Conservation (phyloP, 2,113 vertebrate genomes). For the Carassius gibelio region DNA sequence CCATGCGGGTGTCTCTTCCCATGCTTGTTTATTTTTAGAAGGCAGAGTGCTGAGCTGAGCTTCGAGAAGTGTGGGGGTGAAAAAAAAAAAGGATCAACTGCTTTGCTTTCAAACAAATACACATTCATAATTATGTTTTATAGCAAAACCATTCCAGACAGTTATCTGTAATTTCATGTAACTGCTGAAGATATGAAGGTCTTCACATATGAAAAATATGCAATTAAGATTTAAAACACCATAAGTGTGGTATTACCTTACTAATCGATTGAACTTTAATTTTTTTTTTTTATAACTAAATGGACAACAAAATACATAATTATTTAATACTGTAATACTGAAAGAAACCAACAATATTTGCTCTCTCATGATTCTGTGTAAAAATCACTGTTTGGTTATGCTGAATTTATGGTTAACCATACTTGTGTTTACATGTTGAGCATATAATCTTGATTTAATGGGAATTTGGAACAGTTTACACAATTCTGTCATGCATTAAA, state of each 20-base stretch:
- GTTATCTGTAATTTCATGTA: not conserved
- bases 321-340: too few species aligned
- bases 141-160: not conserved
- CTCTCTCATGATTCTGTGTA: not conserved
- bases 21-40: constrained; percentile 42
- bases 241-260: not conserved
- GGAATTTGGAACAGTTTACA: not conserved
- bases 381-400: too few species aligned
- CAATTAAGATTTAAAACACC: too few species aligned
- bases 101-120: not conserved
- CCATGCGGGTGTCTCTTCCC: constrained; percentile 18
- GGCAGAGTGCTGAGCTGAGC: not conserved
- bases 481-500: not conserved
- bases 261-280: not conserved
- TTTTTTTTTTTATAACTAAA: too few species aligned
- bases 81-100: constrained; percentile 23
- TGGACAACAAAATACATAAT: too few species aligned
- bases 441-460: too few species aligned
- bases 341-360: not conserved
- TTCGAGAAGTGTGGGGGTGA: constrained; percentile 20
- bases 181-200: too few species aligned
- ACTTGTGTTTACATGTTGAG: too few species aligned
- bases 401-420: too few species aligned
- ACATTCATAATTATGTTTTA: not conserved
- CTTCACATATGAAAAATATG: too few species aligned